phyloP scores from a whole-genome alignment of 2,888 invertebrate species.

The Spialia ferax region DNA sequence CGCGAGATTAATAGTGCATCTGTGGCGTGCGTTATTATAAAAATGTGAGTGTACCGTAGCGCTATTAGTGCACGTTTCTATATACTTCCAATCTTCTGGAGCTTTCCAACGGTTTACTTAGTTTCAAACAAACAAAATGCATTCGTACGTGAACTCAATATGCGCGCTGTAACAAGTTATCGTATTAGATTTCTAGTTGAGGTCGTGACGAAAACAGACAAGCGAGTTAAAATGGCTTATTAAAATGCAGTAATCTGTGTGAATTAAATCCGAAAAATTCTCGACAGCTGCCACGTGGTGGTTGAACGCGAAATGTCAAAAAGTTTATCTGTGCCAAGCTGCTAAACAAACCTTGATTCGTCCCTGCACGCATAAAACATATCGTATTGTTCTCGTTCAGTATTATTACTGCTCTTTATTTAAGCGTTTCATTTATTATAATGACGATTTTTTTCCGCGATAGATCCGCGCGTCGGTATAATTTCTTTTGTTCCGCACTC shows the following conservation, averaged over 20 bases:
- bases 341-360: constrained; percentile 80
- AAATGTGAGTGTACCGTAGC: constrained; percentile 60
- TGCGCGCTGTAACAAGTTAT: constrained; percentile 28
- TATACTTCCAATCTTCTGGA: constrained; percentile 41
- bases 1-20: constrained; percentile 81
- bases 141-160: constrained; percentile 24
- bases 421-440: constrained; percentile 82
- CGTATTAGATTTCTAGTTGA: constrained; percentile 41
- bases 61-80: constrained; percentile 50
- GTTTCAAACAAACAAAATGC: constrained; percentile 12
- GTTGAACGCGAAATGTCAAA: constrained; percentile 67
- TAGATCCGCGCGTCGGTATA: constrained; percentile 76
- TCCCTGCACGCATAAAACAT: constrained; percentile 70
- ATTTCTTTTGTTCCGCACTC: constrained; percentile 83
- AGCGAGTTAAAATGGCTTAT: constrained; percentile 73
- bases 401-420: constrained; percentile 82
- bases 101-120: constrained; percentile 41
- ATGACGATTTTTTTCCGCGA: constrained; percentile 82
- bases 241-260: constrained; percentile 73
- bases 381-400: constrained; percentile 76
- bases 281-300: constrained; percentile 73
- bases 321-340: constrained; percentile 70
- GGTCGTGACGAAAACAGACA: constrained; percentile 62
- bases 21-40: constrained; percentile 74
- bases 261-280: constrained; percentile 72